These are phyloP conservation scores for Acrossocheilus fasciatus DNA, from an alignment of 2,797 vertebrate genomes.

Conservation along the genomic window DNA sequence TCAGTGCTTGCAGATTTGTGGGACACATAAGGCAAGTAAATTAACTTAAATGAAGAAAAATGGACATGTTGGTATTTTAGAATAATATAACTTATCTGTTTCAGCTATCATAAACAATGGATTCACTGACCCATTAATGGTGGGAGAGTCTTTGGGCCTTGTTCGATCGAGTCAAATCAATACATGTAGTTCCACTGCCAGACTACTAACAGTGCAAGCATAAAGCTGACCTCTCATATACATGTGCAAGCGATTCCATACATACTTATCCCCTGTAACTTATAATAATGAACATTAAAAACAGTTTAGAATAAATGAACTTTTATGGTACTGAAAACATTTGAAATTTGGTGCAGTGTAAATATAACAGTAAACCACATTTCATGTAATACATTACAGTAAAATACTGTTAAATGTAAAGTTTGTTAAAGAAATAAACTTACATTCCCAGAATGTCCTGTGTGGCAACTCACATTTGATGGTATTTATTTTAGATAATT, in stretches of 20 bases:
- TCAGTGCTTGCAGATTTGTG: background rate
- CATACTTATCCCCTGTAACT: background rate
- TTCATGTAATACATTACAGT: background rate
- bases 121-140: constrained; percentile 31
- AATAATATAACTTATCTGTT: background rate
- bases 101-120: constrained; percentile 12
- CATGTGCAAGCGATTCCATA: background rate
- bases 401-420: background rate
- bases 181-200: constrained; percentile 35
- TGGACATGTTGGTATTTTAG: background rate
- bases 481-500: background rate
- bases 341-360: background rate
- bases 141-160: constrained; percentile 35
- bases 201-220: constrained; percentile 25
- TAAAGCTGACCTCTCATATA: constrained; percentile 27
- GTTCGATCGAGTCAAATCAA: constrained; percentile 47
- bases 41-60: background rate
- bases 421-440: background rate
- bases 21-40: background rate
- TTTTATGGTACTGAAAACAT: background rate
- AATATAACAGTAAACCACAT: background rate
- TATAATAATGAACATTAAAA: background rate
- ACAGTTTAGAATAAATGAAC: background rate
- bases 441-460: background rate
- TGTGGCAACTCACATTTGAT: background rate